These are phyloP conservation scores for Paramisgurnus dabryanus DNA, from an alignment of 2,113 vertebrate species.

Conservation along the genomic window DNA sequence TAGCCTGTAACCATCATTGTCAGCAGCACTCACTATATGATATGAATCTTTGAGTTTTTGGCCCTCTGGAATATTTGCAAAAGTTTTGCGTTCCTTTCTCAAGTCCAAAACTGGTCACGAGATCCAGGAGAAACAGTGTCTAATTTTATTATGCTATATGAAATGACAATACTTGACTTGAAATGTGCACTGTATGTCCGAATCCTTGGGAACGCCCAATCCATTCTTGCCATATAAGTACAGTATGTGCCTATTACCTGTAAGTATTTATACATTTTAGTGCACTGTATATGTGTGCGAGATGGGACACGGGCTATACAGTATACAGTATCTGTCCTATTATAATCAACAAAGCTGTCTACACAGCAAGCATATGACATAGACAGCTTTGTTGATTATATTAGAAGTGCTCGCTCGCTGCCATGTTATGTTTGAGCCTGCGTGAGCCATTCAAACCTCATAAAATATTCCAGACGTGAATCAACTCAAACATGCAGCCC, in stretches of 20 bases:
- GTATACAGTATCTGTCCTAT: too few relatives aligned
- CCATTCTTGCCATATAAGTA: too few relatives aligned
- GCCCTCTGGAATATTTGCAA: neutral
- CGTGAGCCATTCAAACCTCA: neutral
- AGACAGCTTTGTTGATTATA: slow-evolving; percentile 1
- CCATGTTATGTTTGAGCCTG: neutral
- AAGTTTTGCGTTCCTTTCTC: neutral
- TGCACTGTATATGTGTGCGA: too few relatives aligned
- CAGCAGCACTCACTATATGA: neutral
- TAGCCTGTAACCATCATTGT: neutral
- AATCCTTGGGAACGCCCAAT: too few relatives aligned
- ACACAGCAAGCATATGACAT: neutral
- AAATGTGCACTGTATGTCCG: too few relatives aligned
- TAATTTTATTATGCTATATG: too few relatives aligned
- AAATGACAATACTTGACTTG: too few relatives aligned
- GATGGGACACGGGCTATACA: too few relatives aligned
- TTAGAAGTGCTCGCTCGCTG: neutral
- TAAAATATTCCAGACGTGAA: slow-evolving; percentile 12
- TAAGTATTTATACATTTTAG: too few relatives aligned
- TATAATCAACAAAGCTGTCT: neutral
- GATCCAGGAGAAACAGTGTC: too few relatives aligned
- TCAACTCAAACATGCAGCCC: neutral
- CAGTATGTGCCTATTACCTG: too few relatives aligned
- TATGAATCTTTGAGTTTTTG: neutral
- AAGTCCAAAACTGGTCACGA: neutral